phyloP scores from a whole-genome alignment of 2,888 invertebrate genomes.

The Catotricha subobsoleta region DNA sequence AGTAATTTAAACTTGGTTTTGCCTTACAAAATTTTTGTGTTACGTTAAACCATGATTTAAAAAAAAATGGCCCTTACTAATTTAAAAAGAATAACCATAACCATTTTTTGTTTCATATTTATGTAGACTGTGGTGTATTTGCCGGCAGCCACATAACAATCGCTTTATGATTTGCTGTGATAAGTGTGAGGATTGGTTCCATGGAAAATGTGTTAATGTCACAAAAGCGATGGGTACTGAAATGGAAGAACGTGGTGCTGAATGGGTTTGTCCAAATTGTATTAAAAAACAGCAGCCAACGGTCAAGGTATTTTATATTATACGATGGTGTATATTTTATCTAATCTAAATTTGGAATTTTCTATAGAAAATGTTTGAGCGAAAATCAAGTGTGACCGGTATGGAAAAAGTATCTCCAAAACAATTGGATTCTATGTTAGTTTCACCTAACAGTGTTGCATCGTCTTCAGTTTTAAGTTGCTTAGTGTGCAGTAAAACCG shows the following conservation, averaged over 20 bases:
- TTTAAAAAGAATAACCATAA: too few species aligned
- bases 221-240: slow-evolving; percentile 79
- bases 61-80: too few species aligned
- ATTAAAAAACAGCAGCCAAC: slow-evolving; percentile 32
- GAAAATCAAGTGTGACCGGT: background rate
- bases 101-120: too few species aligned
- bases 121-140: slow-evolving; percentile 91
- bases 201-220: slow-evolving; percentile 91
- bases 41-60: too few species aligned
- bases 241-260: slow-evolving; percentile 75
- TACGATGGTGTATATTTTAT: background rate
- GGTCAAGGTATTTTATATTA: background rate
- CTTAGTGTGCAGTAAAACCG: slow-evolving; percentile 57
- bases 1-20: too few species aligned
- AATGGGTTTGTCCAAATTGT: slow-evolving; percentile 82
- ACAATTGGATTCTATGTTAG: background rate
- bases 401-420: background rate
- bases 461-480: too few species aligned
- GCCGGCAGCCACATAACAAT: slow-evolving; percentile 86
- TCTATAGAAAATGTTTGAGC: slow-evolving; percentile 1
- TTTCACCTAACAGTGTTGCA: slow-evolving; percentile 28
- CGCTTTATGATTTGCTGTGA: slow-evolving; percentile 97
- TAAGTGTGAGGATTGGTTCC: slow-evolving; percentile 91
- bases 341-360: background rate
- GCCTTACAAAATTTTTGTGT: too few species aligned